Conservation (phyloP, 2,113 vertebrate species). For the Neopipo cinnamomea region DNA sequence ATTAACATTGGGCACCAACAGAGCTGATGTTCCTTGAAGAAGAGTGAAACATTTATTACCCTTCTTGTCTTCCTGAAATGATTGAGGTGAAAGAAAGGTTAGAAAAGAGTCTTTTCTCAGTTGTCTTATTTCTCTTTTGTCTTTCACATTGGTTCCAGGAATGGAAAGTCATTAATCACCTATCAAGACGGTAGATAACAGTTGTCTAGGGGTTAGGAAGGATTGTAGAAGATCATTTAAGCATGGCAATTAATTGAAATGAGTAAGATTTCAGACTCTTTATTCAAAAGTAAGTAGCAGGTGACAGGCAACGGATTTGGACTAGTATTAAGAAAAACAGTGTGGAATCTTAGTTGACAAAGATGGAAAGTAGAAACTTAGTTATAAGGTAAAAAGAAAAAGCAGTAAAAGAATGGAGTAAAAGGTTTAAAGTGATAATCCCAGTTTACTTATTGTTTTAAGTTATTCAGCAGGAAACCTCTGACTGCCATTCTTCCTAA, state of each 20-base stretch:
- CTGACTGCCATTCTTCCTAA: not conserved
- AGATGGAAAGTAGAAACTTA: not conserved
- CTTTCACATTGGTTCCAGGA: constrained; percentile 20
- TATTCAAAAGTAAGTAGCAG: constrained; percentile 24
- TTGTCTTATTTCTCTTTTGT: constrained; percentile 22
- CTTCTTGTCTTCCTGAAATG: not conserved
- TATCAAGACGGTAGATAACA: not conserved
- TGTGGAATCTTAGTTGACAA: not conserved
- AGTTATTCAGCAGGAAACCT: not conserved
- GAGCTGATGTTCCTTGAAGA: not conserved
- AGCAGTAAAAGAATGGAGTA: not conserved
- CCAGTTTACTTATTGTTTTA: not conserved
- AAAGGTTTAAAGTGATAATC: not conserved
- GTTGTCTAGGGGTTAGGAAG: not conserved
- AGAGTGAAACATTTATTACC: constrained; percentile 10
- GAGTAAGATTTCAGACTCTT: not conserved
- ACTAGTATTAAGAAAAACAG: constrained; percentile 19
- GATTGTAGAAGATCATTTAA: not conserved
- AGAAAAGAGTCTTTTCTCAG: not conserved
- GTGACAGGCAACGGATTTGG: constrained; percentile 15
- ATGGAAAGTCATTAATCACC: constrained; percentile 55
- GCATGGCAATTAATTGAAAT: constrained; percentile 25
- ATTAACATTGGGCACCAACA: not conserved
- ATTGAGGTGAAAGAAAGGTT: constrained; percentile 23
- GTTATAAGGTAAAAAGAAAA: not conserved